Evolutionary conservation across 2,113 vertebrate genomes (phyloP), one percentile per base, ranked within the genome.

Genomic region (Herpailurus yagouaroundi): DNA sequence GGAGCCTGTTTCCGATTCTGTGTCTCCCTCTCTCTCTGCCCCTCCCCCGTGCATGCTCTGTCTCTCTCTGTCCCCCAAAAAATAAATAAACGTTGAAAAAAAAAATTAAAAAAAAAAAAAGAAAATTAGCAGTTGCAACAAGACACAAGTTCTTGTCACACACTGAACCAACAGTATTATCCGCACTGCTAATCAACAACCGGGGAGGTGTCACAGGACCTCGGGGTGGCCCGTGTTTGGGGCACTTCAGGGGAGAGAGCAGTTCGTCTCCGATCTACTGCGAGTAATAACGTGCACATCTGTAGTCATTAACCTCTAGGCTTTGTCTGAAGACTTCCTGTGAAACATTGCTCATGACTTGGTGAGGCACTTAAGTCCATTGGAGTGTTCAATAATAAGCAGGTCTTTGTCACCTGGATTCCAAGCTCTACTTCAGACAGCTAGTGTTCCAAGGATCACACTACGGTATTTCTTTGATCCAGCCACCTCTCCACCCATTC

Each of bases 101-200:
- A n/a, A n/a, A n/a, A n/a, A n/a, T n/a, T n/a, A n/a, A n/a, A n/a
- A n/a, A n/a, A n/a, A n/a, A n/a, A n/a, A n/a, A n/a, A n/a, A n/a
- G 87, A 89, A 95, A 96, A 89, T 31, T 23, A 94, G 29, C 41
- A 87, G 4, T 45, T 82, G 82, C 57, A 84, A 41, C 18, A 95
- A 52, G 36, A 50, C 0, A 69, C 23, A 74, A 68, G 16, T 87
- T 85, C 19, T 79, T 27, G 9, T 48, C 36, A 57, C 31, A 82
- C 29, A 91, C 0, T n/a, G 50, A 95, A 63, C 63, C 81, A 86
- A 55, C 9, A 7, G 16, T 69, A 80, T 41, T 45, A 73, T 89
- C 18, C 15, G 0, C 23, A 21, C 18, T n/a, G 27, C 45, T 64
- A 13, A n/a, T 64, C 41, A 84, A 57, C 48, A 84, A 81, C 11